These are phyloP conservation scores for Rhinolophus ferrumequinum DNA, from an alignment of 2,113 vertebrate species.

Conservation along the genomic window DNA sequence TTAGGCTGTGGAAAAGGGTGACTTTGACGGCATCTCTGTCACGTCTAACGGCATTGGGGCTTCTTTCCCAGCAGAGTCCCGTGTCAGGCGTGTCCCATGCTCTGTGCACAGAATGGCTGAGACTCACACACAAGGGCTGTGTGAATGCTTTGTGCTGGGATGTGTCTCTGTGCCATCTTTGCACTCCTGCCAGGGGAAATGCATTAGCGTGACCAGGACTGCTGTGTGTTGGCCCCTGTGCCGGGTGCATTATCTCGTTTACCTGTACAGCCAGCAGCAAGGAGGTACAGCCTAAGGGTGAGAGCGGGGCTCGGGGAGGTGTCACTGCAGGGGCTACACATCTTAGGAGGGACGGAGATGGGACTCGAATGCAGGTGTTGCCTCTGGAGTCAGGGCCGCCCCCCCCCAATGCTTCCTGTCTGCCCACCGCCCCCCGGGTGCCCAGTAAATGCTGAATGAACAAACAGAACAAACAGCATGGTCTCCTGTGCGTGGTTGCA, in stretches of 20 bases:
- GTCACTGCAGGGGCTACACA: accelerated
- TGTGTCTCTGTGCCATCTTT: accelerated
- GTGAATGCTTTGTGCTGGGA: not conserved
- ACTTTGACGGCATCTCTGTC: accelerated
- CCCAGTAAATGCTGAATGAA: accelerated
- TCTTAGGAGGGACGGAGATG: not conserved
- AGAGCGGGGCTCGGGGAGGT: accelerated
- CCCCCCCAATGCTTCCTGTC: too few species aligned
- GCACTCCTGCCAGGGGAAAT: not conserved
- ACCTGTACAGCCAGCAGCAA: too few species aligned
- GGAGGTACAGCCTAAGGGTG: accelerated
- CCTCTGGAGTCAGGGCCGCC: accelerated
- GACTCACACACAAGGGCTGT: not conserved
- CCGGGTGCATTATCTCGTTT: accelerated
- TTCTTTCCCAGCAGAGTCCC: accelerated
- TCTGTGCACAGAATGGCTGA: accelerated
- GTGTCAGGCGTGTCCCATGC: accelerated
- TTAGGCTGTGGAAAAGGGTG: accelerated
- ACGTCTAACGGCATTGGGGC: accelerated
- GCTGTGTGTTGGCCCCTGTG: accelerated
- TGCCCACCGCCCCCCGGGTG: accelerated
- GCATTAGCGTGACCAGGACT: accelerated
- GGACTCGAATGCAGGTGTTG: accelerated
- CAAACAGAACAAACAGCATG: not conserved
- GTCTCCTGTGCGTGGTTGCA: not conserved